Conservation (phyloP, 2,797 vertebrate species). For the Loriculus beryllinus region DNA sequence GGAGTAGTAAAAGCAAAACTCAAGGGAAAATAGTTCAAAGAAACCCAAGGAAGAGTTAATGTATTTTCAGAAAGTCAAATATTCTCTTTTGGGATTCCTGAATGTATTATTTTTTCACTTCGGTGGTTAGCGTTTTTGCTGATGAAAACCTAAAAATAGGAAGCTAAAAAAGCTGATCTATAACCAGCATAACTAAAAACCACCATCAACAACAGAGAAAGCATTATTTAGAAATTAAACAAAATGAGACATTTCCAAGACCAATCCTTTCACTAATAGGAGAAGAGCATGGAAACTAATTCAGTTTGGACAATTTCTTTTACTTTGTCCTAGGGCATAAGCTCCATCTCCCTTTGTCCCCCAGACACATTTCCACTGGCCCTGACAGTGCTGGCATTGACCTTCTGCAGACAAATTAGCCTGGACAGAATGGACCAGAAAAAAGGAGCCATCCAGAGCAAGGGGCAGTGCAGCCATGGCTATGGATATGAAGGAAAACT, state of each 20-base stretch:
- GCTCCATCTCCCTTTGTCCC: slow-evolving; percentile 22
- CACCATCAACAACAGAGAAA: neutral
- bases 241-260: slow-evolving; percentile 5
- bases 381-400: slow-evolving; percentile 14
- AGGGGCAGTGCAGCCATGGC: neutral
- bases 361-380: neutral
- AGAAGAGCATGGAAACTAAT: slow-evolving; percentile 25
- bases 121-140: neutral
- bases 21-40: neutral
- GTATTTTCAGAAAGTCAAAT: neutral
- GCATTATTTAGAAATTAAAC: slow-evolving; percentile 37
- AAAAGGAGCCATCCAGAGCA: neutral
- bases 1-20: neutral
- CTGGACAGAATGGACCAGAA: neutral
- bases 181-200: neutral
- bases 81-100: neutral
- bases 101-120: neutral
- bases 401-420: neutral
- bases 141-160: neutral
- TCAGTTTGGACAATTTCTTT: neutral
- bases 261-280: neutral
- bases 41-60: neutral
- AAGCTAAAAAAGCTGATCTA: neutral
- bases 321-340: slow-evolving; percentile 4
- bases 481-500: neutral